Percentiles rank a stretch among this genome's conserved stretches.
Conservation (phyloP, 35 echinoderm and acorn worm species). For the Diadema setosum region DNA sequence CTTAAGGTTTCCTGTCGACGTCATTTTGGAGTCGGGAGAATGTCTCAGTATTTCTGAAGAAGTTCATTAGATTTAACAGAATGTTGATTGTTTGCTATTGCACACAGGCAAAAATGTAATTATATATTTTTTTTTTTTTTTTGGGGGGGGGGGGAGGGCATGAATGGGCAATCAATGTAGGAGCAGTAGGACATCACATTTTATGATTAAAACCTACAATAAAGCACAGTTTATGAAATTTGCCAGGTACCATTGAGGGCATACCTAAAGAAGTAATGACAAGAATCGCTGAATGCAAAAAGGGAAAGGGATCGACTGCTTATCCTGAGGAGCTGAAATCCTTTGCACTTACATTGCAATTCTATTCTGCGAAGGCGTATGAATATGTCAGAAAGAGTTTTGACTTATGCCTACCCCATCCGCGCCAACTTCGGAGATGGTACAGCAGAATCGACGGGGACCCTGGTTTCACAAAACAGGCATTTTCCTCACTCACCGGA, state of each 20-base stretch:
- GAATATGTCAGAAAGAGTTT: constrained; percentile 49
- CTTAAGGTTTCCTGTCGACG: too few relatives aligned
- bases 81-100: too few relatives aligned
- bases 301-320: background rate
- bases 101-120: too few relatives aligned
- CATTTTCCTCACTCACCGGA: background rate
- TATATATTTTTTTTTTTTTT: too few relatives aligned
- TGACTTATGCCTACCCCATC: constrained; percentile 44
- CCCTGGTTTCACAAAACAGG: background rate
- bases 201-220: too few relatives aligned
- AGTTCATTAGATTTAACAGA: too few relatives aligned
- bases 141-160: too few relatives aligned
- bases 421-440: constrained; percentile 3
- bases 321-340: background rate
- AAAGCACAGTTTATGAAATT: too few relatives aligned
- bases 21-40: too few relatives aligned
- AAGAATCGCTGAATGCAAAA: background rate
- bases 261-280: background rate
- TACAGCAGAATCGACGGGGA: constrained; percentile 27
- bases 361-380: constrained; percentile 60
- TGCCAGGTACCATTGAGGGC: background rate
- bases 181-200: too few relatives aligned
- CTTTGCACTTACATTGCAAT: constrained; percentile 56
- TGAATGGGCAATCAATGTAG: too few relatives aligned
- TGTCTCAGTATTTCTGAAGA: too few relatives aligned